Evolutionary conservation across 2,113 vertebrate species (phyloP), one percentile per base, ranked within the genome.

Genomic region (Patagioenas fasciata): DNA sequence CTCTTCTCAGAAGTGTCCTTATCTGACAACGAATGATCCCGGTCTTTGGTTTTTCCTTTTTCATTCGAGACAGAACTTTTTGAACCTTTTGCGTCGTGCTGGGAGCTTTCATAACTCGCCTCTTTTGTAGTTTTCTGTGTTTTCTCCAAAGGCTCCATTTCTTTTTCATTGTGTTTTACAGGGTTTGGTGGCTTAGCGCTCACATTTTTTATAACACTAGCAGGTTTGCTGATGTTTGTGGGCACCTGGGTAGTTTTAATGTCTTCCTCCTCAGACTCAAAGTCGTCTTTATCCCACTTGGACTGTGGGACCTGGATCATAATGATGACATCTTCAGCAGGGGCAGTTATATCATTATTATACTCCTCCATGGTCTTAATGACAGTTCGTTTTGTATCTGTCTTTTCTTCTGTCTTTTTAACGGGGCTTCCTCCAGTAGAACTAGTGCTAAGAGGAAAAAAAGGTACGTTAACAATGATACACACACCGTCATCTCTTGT

Each of bases 251-350:
- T 96, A 71, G 97, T 48, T 80, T 97, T 98, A 50, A 98, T 89
- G 12, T 99, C 99, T 40, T 99, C 98, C n/a, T 99, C 98, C 15
- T 98, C 98, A 16, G 98, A 98, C 73, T 99, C 98, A 31, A 98
- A 98, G 84, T 99, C 99, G 77, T 99, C 98, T 93, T 98, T 99
- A 83, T 99, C 98, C 98, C 98, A 99, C 91, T 98, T 99, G 67
- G 98, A 99, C 53, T 97, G 98, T 87, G 98, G 98, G 64, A 99
- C 98, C 95, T 99, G 98, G 91, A 98, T 96, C 98, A 98, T 98
- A 66, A 99, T 99, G 44, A 99, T 99, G 83, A 98, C 98, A 8
- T 98, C 98, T 89, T 99, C 98, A 15, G 97, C 97, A 36, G 98
- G 98, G 34, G 98, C 97, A 21, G 98, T 98, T 70, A 97, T 98